Evolutionary conservation across 2,888 invertebrate species (phyloP).

Genomic region (Dendrolimus houi): DNA sequence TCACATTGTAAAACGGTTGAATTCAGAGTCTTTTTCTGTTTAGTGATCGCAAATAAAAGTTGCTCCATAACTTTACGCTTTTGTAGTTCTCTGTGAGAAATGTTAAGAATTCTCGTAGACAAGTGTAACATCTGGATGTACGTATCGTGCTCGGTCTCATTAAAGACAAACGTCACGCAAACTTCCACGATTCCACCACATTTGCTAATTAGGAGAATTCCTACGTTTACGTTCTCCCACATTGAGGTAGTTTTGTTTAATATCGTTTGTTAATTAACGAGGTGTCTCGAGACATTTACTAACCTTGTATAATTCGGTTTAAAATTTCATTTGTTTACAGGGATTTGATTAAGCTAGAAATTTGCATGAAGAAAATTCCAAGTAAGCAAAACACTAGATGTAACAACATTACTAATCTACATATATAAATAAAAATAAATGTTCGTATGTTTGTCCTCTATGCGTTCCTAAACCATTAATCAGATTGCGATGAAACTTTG

Average conservation of each 20-base stretch:
- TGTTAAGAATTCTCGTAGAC: slow-evolving; percentile 36
- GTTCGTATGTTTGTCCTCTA: too few relatives aligned
- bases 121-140: slow-evolving; percentile 25
- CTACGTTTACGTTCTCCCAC: slow-evolving; percentile 1
- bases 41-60: background rate
- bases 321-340: background rate
- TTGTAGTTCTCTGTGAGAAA: slow-evolving; percentile 32
- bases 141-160: slow-evolving; percentile 2
- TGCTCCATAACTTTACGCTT: slow-evolving; percentile 21
- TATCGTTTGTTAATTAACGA: background rate
- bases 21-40: background rate
- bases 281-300: background rate
- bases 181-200: slow-evolving; percentile 4
- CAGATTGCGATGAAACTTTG: too few relatives aligned
- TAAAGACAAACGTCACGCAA: slow-evolving; percentile 2
- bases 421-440: too few relatives aligned
- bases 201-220: slow-evolving; percentile 6
- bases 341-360: background rate
- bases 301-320: background rate
- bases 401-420: too few relatives aligned
- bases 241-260: background rate
- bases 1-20: background rate
- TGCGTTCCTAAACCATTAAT: too few relatives aligned
- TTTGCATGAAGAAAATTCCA: too few relatives aligned
- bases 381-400: too few relatives aligned